phyloP scores from a whole-genome alignment of 2,113 vertebrate genomes.

The Cebus imitator region DNA sequence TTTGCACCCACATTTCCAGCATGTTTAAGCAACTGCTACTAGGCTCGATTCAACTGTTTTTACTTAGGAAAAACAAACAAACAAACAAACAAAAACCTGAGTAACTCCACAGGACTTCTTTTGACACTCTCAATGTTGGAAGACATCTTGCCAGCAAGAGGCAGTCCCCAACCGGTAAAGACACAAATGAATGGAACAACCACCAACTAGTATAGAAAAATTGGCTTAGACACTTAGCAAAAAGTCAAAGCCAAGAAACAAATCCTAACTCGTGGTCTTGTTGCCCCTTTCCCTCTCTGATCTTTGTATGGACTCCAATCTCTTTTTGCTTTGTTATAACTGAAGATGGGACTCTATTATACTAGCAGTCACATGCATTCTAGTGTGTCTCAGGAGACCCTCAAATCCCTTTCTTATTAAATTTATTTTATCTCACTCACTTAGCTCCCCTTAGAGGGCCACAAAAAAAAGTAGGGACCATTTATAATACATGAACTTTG shows the following conservation, averaged over 20 bases:
- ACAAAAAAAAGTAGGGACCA: neutral
- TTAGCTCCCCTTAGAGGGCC: neutral
- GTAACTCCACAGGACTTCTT: neutral
- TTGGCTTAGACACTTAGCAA: neutral
- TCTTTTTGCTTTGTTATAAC: neutral
- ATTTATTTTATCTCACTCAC: neutral
- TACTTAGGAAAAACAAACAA: neutral
- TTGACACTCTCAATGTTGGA: neutral
- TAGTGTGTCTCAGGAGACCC: neutral
- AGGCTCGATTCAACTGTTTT: neutral
- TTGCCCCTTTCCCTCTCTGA: neutral
- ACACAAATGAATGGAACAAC: neutral
- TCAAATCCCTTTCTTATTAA: neutral
- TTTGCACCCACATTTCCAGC: neutral
- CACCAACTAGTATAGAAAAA: neutral
- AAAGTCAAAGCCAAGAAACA: neutral
- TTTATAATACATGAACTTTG: neutral
- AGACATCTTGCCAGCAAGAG: neutral
- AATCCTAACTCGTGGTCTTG: neutral
- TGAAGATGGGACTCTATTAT: neutral
- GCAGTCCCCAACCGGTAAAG: neutral
- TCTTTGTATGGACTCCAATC: neutral
- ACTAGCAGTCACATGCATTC: neutral
- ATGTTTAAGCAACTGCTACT: neutral
- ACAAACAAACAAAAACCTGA: no score